Evolutionary conservation across 2,113 vertebrate genomes (phyloP).

Genomic region (Lampris incognitus): DNA sequence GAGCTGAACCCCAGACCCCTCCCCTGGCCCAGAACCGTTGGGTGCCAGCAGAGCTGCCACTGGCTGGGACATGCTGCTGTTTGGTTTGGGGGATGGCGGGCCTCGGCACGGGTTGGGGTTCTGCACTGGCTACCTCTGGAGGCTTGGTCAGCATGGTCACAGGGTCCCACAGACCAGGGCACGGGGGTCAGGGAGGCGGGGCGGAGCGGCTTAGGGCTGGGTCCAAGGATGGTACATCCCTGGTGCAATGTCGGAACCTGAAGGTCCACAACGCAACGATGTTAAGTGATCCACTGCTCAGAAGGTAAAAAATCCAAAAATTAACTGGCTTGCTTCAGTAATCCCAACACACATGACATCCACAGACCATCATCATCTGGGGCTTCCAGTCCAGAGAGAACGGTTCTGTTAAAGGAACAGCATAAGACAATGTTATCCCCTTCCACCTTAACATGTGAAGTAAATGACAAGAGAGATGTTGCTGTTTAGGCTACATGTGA

Average conservation of each 20-base stretch:
- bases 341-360: conserved; percentile 54
- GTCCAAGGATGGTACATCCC: conserved; percentile 44
- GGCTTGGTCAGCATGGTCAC: conserved; percentile 89
- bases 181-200: conserved; percentile 8
- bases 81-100: conserved; percentile 38
- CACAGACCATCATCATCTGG: conserved; percentile 15
- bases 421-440: neutral
- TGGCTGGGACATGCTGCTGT: conserved; percentile 75
- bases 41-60: conserved; percentile 46
- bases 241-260: conserved; percentile 8
- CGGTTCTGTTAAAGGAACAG: conserved; percentile 30
- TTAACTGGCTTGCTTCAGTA: conserved; percentile 39
- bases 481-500: conserved; percentile 24
- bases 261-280: neutral
- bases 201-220: conserved; percentile 41
- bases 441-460: conserved; percentile 1
- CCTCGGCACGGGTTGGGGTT: conserved; percentile 59
- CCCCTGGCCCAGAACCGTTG: conserved; percentile 59
- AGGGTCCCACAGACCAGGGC: conserved; percentile 70
- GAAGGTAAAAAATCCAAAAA: neutral
- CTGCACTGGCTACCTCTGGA: conserved; percentile 79
- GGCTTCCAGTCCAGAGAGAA: conserved; percentile 38
- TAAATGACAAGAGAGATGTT: conserved; percentile 43
- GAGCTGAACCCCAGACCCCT: conserved; percentile 64
- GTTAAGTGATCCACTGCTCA: too few relatives aligned